A percentile compares a stretch with the other conserved stretches of the same genome.
These are phyloP conservation scores for Mythimna albipuncta DNA, from an alignment of 2,888 invertebrate species.

Conservation along the genomic window DNA sequence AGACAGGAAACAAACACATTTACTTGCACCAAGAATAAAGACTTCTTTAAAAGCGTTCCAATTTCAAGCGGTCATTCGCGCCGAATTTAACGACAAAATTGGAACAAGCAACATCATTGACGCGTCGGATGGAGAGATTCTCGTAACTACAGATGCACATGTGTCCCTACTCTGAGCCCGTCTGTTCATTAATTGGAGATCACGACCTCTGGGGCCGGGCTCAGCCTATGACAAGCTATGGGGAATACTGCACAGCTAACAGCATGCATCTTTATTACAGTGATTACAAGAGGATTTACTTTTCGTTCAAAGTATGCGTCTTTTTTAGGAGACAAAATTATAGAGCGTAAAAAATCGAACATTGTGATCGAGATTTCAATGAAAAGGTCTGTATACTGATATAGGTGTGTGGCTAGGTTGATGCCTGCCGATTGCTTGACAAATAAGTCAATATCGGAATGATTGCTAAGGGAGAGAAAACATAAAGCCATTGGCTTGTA, in stretches of 20 bases:
- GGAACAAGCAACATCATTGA: conserved; percentile 50
- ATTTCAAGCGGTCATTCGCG: conserved; percentile 40
- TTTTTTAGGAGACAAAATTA: not conserved
- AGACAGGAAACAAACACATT: conserved; percentile 31
- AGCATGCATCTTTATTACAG: conserved; percentile 3
- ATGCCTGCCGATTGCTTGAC: not conserved
- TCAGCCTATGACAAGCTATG: conserved; percentile 39
- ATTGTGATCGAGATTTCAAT: not conserved
- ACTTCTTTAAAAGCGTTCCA: conserved; percentile 30
- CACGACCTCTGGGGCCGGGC: conserved; percentile 57
- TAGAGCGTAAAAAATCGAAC: not conserved
- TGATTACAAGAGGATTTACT: not conserved
- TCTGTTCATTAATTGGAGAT: conserved; percentile 61
- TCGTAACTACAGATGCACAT: conserved; percentile 49
- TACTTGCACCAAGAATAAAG: conserved; percentile 25
- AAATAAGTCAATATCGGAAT: not conserved
- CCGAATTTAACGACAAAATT: conserved; percentile 46
- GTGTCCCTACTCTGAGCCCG: conserved; percentile 46
- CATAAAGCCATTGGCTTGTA: not conserved
- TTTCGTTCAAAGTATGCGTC: not conserved
- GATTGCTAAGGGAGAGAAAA: not conserved
- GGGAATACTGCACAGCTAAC: conserved; percentile 23
- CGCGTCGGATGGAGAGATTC: conserved; percentile 30
- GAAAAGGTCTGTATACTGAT: not conserved
- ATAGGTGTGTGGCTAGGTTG: not conserved